phyloP scores from a whole-genome alignment of 2,888 invertebrate species.

The Apocheima hispidaria region DNA sequence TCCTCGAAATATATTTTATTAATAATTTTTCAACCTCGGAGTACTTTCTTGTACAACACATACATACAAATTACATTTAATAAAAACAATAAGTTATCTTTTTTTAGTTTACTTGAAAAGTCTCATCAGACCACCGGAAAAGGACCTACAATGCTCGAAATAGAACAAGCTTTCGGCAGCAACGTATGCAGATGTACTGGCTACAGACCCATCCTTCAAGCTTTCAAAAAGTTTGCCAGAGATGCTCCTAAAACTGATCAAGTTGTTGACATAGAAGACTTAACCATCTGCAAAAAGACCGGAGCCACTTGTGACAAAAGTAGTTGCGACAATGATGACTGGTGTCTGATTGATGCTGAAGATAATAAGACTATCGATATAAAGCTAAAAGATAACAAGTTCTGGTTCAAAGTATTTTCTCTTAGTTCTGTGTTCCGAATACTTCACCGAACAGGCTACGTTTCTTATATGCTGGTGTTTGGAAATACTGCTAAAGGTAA shows the following conservation, averaged over 20 bases:
- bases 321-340: constrained; percentile 40
- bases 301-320: constrained; percentile 41
- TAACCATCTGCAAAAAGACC: constrained; percentile 49
- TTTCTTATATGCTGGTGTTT: constrained; percentile 87
- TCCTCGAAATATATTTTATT: too few relatives aligned
- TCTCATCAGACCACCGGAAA: constrained; percentile 51
- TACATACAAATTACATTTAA: not conserved
- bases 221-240: constrained; percentile 86
- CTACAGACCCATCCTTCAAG: constrained; percentile 87
- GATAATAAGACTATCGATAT: constrained; percentile 59
- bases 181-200: constrained; percentile 92
- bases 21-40: too few relatives aligned
- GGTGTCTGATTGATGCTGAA: constrained; percentile 41
- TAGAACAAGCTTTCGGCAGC: constrained; percentile 89
- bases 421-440: constrained; percentile 82
- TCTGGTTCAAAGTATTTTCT: constrained; percentile 84
- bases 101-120: constrained; percentile 68
- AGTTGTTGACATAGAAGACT: constrained; percentile 63
- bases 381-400: constrained; percentile 62
- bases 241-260: constrained; percentile 65
- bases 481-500: constrained; percentile 91
- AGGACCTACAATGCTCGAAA: constrained; percentile 85
- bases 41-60: too few relatives aligned
- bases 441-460: constrained; percentile 70
- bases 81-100: not conserved